A percentile compares a stretch with the other conserved stretches of the same genome.
Evolutionary conservation across 1,140 invertebrate genomes (phyloP).

Genomic region (Archivesica marissinica): DNA sequence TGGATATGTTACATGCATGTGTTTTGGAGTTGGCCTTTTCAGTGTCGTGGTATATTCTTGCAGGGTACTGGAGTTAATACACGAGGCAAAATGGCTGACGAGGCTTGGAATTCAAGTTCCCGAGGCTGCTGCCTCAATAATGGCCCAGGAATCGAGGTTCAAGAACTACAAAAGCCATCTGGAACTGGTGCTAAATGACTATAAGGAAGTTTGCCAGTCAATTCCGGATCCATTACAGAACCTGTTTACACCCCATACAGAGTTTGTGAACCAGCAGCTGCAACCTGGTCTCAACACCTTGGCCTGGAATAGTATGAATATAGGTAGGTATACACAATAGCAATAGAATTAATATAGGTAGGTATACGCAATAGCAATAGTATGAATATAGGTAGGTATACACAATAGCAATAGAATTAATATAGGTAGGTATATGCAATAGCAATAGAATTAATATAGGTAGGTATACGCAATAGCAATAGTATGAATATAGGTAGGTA

Average conservation of each 20-base stretch:
- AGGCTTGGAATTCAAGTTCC: constrained; percentile 82
- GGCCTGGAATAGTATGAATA: constrained; percentile 84
- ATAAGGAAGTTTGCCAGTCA: constrained; percentile 74
- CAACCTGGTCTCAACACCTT: constrained; percentile 82
- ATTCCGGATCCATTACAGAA: constrained; percentile 77
- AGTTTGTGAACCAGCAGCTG: constrained; percentile 79
- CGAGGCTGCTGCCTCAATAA: constrained; percentile 78
- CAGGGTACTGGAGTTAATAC: constrained; percentile 82
- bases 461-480: too few species aligned
- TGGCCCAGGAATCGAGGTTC: constrained; percentile 81
- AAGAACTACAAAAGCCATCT: constrained; percentile 83
- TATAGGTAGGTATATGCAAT: too few species aligned
- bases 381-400: too few species aligned
- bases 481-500: too few species aligned
- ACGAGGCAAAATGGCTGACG: constrained; percentile 83
- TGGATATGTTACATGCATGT: too few species aligned
- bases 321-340: too few species aligned
- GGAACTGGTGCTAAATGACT: constrained; percentile 80
- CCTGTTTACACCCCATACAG: constrained; percentile 79
- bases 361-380: too few species aligned
- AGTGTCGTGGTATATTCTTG: neutral
- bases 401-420: too few species aligned
- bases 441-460: too few species aligned
- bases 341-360: too few species aligned
- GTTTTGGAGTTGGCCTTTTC: too few species aligned